These are phyloP conservation scores for Paguma larvata DNA, from an alignment of 2,797 vertebrate species.

Conservation along the genomic window DNA sequence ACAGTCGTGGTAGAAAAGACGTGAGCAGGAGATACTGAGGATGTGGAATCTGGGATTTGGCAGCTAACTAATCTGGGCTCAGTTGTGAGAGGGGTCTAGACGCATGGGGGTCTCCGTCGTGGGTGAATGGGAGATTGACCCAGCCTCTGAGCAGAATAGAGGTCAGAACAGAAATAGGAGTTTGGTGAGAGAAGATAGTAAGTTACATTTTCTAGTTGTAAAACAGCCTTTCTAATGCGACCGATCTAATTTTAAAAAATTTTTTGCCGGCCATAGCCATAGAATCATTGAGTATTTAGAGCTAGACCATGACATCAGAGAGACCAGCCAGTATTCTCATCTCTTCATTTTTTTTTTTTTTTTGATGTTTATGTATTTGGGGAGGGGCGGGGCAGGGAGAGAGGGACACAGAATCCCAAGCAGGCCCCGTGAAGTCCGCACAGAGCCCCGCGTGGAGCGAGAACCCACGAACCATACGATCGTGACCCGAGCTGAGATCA, in stretches of 20 bases:
- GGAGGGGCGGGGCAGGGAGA: too few relatives aligned
- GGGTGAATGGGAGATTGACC: neutral
- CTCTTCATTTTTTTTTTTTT: neutral
- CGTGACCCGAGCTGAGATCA: too few relatives aligned
- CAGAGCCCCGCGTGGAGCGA: too few relatives aligned
- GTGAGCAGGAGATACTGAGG: neutral
- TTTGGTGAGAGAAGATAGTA: neutral
- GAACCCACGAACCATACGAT: too few relatives aligned
- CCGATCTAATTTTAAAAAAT: neutral
- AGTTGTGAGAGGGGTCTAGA: neutral
- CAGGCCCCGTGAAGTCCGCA: too few relatives aligned
- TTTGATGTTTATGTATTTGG: too few relatives aligned
- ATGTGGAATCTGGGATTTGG: neutral
- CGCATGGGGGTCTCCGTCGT: neutral
- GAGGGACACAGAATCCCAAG: too few relatives aligned
- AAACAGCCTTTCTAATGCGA: neutral
- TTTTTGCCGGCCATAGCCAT: neutral
- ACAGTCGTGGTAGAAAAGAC: neutral
- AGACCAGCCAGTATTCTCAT: neutral
- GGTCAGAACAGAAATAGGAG: neutral
- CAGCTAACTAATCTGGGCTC: neutral
- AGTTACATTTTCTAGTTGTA: neutral
- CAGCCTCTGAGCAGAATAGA: neutral
- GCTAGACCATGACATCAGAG: neutral
- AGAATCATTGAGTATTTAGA: slow-evolving; percentile 35